These are phyloP conservation scores for Pyrocoelia pectoralis DNA, from an alignment of 2,888 invertebrate species.

Conservation along the genomic window DNA sequence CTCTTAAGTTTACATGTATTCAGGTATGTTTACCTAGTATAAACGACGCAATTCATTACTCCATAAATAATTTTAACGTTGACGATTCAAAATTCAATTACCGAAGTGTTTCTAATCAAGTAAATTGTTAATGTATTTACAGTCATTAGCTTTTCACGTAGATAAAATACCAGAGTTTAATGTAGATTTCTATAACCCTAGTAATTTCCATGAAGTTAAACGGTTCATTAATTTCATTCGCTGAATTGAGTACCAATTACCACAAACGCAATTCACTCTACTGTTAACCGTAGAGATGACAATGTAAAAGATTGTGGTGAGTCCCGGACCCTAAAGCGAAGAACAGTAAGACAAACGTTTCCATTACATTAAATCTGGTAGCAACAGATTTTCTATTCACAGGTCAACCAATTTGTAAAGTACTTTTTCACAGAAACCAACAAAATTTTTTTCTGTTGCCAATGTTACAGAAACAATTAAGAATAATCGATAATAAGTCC, in stretches of 20 bases:
- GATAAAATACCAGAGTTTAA: neutral
- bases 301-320: slow-evolving; percentile 33
- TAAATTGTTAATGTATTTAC: neutral
- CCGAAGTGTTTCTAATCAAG: too few relatives aligned
- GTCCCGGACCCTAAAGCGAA: slow-evolving; percentile 24
- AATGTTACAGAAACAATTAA: neutral
- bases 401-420: slow-evolving; percentile 44
- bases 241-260: slow-evolving; percentile 32
- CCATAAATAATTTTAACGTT: too few relatives aligned
- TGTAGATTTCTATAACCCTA: slow-evolving; percentile 1
- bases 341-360: slow-evolving; percentile 39
- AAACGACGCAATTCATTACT: too few relatives aligned
- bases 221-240: slow-evolving; percentile 39
- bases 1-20: too few relatives aligned
- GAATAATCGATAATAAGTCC: neutral
- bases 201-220: slow-evolving; percentile 23
- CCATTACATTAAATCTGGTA: slow-evolving; percentile 40
- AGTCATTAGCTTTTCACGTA: neutral
- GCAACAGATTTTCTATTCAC: slow-evolving; percentile 37
- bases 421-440: slow-evolving; percentile 35
- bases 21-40: too few relatives aligned
- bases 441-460: slow-evolving; percentile 1
- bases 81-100: too few relatives aligned
- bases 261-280: slow-evolving; percentile 28
- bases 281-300: slow-evolving; percentile 28